phyloP scores from a whole-genome alignment of 2,797 vertebrate species.

The Paedocypris micromegethes region DNA sequence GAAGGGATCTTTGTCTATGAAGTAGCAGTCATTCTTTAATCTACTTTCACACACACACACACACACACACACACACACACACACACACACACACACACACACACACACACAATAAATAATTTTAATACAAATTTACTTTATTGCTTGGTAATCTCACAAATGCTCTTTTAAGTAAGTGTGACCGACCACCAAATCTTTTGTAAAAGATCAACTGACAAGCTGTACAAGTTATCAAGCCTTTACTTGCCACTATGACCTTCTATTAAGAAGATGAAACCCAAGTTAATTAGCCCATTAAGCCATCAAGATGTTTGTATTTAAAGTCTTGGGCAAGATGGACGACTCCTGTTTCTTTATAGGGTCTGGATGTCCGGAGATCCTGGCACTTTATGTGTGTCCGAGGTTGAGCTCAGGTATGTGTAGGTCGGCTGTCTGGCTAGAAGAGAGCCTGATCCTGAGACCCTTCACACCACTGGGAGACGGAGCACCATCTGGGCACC shows the following conservation, averaged over 20 bases:
- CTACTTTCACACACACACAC: conserved; percentile 15
- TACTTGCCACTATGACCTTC: conserved; percentile 9
- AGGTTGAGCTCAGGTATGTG: conserved; percentile 19
- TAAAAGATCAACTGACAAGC: background rate
- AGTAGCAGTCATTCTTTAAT: conserved; percentile 36
- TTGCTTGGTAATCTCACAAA: too few species aligned
- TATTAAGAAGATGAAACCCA: conserved; percentile 27
- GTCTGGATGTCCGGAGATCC: conserved; percentile 42
- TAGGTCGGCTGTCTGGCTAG: conserved; percentile 27
- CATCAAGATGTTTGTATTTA: conserved; percentile 63
- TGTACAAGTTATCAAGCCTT: conserved; percentile 6
- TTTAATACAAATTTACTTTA: too few species aligned
- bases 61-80: background rate
- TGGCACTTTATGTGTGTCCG: background rate
- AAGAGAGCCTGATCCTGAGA: conserved; percentile 51
- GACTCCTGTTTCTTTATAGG: conserved; percentile 60
- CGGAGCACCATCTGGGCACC: conserved; percentile 64
- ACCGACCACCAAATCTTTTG: background rate
- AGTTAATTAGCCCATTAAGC: conserved; percentile 52
- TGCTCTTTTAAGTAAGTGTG: too few species aligned
- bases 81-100: too few species aligned
- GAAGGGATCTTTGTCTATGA: conserved; percentile 26
- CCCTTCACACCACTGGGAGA: conserved; percentile 55
- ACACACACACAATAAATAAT: too few species aligned
- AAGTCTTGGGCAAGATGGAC: conserved; percentile 57